These are phyloP conservation scores for Heliconius ismenius DNA, from an alignment of 2,888 invertebrate species.

Conservation along the genomic window DNA sequence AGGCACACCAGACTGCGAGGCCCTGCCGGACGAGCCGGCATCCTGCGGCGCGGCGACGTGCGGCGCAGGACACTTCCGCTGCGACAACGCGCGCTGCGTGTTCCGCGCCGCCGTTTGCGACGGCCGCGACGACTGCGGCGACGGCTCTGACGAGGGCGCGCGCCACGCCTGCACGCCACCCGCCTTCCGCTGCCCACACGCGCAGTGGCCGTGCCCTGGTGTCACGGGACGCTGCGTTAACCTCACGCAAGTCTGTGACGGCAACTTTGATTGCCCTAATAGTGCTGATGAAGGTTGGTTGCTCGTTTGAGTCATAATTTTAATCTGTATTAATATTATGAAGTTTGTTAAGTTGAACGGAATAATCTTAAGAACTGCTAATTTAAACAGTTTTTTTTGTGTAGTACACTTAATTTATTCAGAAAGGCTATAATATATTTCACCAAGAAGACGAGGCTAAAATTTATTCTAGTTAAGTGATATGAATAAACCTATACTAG, in stretches of 20 bases:
- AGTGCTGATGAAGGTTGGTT: slow-evolving; percentile 92
- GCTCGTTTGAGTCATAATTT: not conserved
- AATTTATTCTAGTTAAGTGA: not conserved
- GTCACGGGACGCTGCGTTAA: slow-evolving; percentile 92
- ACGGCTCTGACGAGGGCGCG: slow-evolving; percentile 92
- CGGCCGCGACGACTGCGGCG: slow-evolving; percentile 95
- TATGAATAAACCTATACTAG: no score
- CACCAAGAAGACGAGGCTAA: no score
- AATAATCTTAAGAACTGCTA: no score
- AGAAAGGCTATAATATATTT: no score
- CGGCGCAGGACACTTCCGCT: slow-evolving; percentile 90
- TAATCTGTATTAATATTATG: no score
- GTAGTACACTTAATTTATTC: no score
- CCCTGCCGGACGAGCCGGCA: slow-evolving; percentile 93
- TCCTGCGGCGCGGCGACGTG: slow-evolving; percentile 90
- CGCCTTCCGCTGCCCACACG: slow-evolving; percentile 87
- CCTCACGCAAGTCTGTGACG: slow-evolving; percentile 93
- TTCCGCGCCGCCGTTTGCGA: slow-evolving; percentile 97
- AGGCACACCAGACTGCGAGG: slow-evolving; percentile 92
- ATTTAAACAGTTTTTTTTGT: no score
- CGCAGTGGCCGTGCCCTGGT: slow-evolving; percentile 94
- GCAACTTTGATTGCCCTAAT: slow-evolving; percentile 93
- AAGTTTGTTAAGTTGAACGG: no score
- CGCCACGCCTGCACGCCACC: slow-evolving; percentile 91
- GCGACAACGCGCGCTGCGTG: slow-evolving; percentile 92